phyloP scores from a whole-genome alignment of 1,140 invertebrate genomes.

The Tenebrio molitor region DNA sequence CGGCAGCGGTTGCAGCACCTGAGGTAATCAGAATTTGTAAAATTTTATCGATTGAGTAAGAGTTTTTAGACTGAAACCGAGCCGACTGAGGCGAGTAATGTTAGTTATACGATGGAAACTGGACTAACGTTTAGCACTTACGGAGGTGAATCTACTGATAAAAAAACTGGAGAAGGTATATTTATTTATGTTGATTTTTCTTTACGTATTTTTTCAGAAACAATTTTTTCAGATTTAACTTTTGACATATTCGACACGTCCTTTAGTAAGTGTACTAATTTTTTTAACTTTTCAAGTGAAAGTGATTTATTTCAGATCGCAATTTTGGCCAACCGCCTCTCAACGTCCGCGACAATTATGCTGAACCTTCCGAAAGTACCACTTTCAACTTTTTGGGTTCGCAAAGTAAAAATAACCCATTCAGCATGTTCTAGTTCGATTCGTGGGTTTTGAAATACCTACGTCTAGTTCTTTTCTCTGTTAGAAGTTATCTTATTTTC shows the following conservation, averaged over 20 bases:
- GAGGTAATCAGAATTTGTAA: not conserved
- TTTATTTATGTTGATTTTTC: not conserved
- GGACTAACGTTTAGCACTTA: conserved; percentile 4
- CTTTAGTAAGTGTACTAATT: conserved; percentile 2
- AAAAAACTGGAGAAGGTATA: not conserved
- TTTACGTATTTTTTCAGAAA: not conserved
- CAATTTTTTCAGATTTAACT: not conserved
- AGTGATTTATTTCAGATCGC: conserved; percentile 5
- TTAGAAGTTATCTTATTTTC: not conserved
- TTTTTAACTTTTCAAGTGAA: too few species aligned
- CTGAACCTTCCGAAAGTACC: not conserved
- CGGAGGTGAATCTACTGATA: not conserved
- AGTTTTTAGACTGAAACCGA: too few species aligned
- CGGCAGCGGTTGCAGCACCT: too few species aligned
- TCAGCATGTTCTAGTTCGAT: not conserved
- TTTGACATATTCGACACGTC: not conserved
- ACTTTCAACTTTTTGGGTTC: conserved; percentile 8
- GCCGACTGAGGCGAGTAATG: not conserved
- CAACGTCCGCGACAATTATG: not conserved
- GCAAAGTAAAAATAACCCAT: conserved; percentile 1
- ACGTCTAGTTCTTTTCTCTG: too few species aligned
- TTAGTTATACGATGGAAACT: not conserved
- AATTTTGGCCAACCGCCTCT: not conserved
- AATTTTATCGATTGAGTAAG: too few species aligned
- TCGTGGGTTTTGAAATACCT: too few species aligned